Evolutionary conservation across 2,888 invertebrate species (phyloP).

Genomic region (Chrysolina americana): DNA sequence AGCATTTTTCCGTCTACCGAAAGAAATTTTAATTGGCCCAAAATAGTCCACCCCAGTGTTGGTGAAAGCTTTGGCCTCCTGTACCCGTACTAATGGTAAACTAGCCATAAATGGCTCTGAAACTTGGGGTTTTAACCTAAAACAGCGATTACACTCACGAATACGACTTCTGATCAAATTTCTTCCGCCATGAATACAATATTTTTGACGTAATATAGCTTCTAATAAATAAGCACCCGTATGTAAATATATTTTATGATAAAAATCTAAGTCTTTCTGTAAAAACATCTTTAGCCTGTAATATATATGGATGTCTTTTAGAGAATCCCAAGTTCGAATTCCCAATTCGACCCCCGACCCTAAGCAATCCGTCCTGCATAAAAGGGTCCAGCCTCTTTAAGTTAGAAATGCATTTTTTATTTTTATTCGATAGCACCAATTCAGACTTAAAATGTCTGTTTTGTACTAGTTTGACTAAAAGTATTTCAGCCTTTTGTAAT

Average conservation of each 20-base stretch:
- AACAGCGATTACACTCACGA: no score
- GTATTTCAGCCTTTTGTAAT: slow-evolving; percentile 2
- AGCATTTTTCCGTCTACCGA: slow-evolving; percentile 29
- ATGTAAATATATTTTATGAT: slow-evolving; percentile 27
- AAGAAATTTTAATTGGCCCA: slow-evolving; percentile 27
- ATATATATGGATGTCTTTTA: not conserved
- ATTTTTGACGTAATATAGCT: no score
- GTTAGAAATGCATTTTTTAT: not conserved
- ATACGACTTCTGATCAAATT: no score
- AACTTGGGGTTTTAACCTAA: slow-evolving; percentile 28
- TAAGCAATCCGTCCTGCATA: slow-evolving; percentile 24
- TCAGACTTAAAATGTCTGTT: slow-evolving; percentile 11
- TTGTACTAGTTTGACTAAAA: slow-evolving; percentile 19
- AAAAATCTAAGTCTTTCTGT: slow-evolving; percentile 24
- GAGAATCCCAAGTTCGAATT: not conserved
- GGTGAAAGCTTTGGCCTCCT: slow-evolving; percentile 17
- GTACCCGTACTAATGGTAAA: slow-evolving; percentile 24
- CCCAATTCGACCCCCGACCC: slow-evolving; percentile 13
- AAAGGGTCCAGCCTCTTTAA: slow-evolving; percentile 3
- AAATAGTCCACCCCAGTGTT: slow-evolving; percentile 37
- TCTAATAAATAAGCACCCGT: no score
- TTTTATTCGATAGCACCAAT: not conserved
- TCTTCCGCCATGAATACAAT: no score
- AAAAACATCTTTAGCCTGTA: slow-evolving; percentile 21
- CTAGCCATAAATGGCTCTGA: slow-evolving; percentile 31